Base-by-base conservation (phyloP, 2,113 vertebrate genomes). In the Tauraco erythrolophus region DNA sequence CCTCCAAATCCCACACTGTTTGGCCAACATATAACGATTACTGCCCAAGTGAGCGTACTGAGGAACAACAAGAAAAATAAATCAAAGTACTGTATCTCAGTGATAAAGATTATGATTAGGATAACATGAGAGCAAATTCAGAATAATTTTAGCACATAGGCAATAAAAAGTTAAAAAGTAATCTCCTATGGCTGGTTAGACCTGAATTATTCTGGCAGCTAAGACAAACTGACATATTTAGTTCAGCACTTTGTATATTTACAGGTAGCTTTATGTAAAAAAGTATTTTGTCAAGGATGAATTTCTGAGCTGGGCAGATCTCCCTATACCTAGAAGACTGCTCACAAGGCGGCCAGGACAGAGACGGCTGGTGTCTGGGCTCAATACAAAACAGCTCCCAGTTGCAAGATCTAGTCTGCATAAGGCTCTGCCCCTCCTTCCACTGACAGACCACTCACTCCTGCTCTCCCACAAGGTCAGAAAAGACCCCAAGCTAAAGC, bases 401-500 rank as follows among this genome's bases (percentile, higher is more conserved):
- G 24, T 3, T n/a, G 37, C 2, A 4, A 84, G 19, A 86, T 7
- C 2, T 6, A 10, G 23, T 17, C 39, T 75, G 56, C 37, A 70
- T n/a, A 58, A 41, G 62, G 43, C 48, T 68, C 54, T 43, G 27
- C 25, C 30, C 3, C 37, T 70, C n/a, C 64, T 76, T 23, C 19
- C 33, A 37, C 35, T 0, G 0, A n/a, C 33, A 58, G n/a, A 35
- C 7, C 6, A 7, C 48, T 65, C 41, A 41, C 41, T 4, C 57
- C 37, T 53, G 53, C 62, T 31, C 24, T 62, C 35, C n/a, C 30
- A 24, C 57, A 57, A 17, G 27, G 35, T 13, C 25, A 56, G 24
- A 23, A 17, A 9, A 66, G 33, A 31, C 5, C 25, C 11, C 53
- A 11, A 5, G 3, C 7, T 25, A 21, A 60, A 39, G 61, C 53